Conservation (phyloP, 2,888 invertebrate species). For the Pseudanteris insignis region DNA sequence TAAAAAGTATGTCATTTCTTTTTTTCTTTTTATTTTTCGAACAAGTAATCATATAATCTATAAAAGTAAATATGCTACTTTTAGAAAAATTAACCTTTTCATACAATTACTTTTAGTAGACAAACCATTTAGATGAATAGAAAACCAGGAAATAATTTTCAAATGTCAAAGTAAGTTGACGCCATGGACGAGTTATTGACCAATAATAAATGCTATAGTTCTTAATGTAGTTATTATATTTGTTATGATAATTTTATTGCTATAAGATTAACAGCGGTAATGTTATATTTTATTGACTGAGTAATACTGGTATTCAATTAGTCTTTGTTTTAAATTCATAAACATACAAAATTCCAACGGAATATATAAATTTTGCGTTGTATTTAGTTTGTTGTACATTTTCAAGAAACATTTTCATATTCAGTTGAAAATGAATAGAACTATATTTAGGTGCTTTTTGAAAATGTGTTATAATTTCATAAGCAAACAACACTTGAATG, state of each 20-base stretch:
- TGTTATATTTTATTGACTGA: constrained; percentile 54
- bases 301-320: constrained; percentile 55
- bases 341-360: constrained; percentile 25
- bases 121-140: no score
- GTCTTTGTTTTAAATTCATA: constrained; percentile 31
- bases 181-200: constrained; percentile 57
- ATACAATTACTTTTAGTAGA: no score
- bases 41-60: no score
- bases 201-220: constrained; percentile 32
- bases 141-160: no score
- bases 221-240: constrained; percentile 13
- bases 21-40: no score
- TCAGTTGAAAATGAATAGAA: not conserved
- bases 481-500: no score
- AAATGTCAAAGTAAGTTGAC: constrained; percentile 50
- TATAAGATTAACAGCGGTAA: constrained; percentile 53
- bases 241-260: constrained; percentile 51
- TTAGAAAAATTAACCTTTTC: no score
- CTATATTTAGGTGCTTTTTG: not conserved
- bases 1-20: no score
- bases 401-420: not conserved
- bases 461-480: no score
- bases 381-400: constrained; percentile 1
- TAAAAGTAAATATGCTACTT: no score
- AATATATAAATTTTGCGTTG: constrained; percentile 22